These are phyloP conservation scores for Betta splendens DNA, from an alignment of 2,797 vertebrate species.

Conservation along the genomic window DNA sequence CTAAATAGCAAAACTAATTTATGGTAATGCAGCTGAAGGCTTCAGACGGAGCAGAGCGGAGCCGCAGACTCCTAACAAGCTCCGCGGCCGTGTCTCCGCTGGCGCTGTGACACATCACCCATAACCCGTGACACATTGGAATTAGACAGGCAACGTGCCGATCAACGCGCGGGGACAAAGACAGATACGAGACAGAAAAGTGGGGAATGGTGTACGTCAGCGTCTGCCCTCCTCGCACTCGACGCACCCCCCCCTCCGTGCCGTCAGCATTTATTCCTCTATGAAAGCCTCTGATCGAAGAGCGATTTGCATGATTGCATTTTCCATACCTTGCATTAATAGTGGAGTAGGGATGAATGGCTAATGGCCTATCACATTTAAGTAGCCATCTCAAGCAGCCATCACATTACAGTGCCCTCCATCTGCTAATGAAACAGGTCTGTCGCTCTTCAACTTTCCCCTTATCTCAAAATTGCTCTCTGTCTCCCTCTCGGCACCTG, in stretches of 20 bases:
- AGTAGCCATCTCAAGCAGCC: slow-evolving; percentile 72
- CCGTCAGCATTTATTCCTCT: slow-evolving; percentile 73
- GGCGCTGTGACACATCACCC: slow-evolving; percentile 20
- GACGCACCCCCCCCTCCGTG: slow-evolving; percentile 37
- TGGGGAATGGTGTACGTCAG: slow-evolving; percentile 5
- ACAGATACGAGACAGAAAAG: slow-evolving; percentile 30
- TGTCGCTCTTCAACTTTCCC: slow-evolving; percentile 18
- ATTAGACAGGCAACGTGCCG: slow-evolving; percentile 33
- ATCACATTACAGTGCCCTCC: slow-evolving; percentile 68
- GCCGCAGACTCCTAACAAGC: slow-evolving; percentile 19
- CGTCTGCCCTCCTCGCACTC: slow-evolving; percentile 6
- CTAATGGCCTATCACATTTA: slow-evolving; percentile 77
- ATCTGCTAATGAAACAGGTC: slow-evolving; percentile 73
- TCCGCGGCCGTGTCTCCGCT: slow-evolving; percentile 17
- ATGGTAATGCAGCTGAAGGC: slow-evolving; percentile 30
- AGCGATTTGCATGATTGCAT: slow-evolving; percentile 79
- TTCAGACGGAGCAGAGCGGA: slow-evolving; percentile 25
- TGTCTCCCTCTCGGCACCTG: slow-evolving; percentile 29
- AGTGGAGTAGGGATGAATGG: slow-evolving; percentile 69
- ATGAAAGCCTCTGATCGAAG: slow-evolving; percentile 74
- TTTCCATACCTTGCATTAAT: slow-evolving; percentile 77
- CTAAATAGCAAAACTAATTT: slow-evolving; percentile 33
- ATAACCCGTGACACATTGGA: slow-evolving; percentile 41
- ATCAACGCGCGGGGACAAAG: slow-evolving; percentile 42
- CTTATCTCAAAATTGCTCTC: slow-evolving; percentile 25